phyloP scores from a whole-genome alignment of 2,797 vertebrate genomes.

The Molossus molossus region DNA sequence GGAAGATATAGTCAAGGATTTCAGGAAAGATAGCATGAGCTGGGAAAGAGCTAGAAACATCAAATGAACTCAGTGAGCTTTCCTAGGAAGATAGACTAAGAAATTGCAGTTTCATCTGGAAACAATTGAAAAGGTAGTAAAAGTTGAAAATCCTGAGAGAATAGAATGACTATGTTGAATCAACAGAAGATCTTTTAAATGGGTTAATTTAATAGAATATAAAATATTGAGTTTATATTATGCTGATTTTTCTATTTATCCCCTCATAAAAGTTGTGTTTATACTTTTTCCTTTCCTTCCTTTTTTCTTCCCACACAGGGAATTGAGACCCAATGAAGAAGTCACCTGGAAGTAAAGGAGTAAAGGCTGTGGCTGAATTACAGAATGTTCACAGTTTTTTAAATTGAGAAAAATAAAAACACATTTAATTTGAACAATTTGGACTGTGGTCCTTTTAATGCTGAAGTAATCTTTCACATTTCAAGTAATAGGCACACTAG shows the following conservation, averaged over 20 bases:
- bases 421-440: constrained; percentile 72
- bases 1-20: neutral
- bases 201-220: neutral
- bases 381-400: constrained; percentile 68
- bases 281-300: constrained; percentile 23
- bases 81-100: neutral
- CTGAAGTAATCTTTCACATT: neutral
- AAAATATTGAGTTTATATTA: constrained; percentile 30
- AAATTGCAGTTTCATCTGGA: constrained; percentile 17
- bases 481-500: neutral
- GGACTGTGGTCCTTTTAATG: constrained; percentile 62
- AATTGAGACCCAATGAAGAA: constrained; percentile 95
- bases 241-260: constrained; percentile 16
- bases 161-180: constrained; percentile 12
- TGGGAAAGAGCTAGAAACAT: neutral
- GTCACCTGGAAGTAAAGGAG: constrained; percentile 95
- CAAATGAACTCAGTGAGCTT: neutral
- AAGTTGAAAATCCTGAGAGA: constrained; percentile 58
- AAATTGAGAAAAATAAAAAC: constrained; percentile 72
- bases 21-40: constrained; percentile 36
- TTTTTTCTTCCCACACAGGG: constrained; percentile 89
- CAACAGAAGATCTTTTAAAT: neutral
- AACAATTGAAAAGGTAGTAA: neutral
- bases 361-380: constrained; percentile 87
- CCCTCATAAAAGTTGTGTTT: constrained; percentile 46